Percentiles rank a stretch among this genome's conserved stretches.
Evolutionary conservation across 2,888 invertebrate species (phyloP).

Genomic region (Vanessa cardui): DNA sequence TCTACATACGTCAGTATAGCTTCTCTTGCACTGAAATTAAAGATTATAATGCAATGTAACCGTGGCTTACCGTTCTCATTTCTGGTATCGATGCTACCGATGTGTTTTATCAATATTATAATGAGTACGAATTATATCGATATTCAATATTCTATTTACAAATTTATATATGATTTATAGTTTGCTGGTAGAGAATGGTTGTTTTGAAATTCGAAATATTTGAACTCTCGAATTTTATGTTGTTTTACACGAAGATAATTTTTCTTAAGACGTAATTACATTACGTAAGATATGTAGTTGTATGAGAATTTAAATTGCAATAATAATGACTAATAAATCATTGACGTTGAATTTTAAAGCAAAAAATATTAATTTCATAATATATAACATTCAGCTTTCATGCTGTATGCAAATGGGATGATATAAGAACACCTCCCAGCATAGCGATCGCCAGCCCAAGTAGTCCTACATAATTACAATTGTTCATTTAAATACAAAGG

Average conservation of each 20-base stretch:
- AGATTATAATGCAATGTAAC: slow-evolving; percentile 9
- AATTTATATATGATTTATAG: slow-evolving; percentile 17
- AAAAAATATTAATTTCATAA: not conserved
- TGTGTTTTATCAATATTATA: slow-evolving; percentile 21
- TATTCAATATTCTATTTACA: not conserved
- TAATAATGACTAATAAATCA: not conserved
- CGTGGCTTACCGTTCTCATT: slow-evolving; percentile 18
- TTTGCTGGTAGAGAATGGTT: slow-evolving; percentile 7
- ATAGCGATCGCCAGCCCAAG: slow-evolving; percentile 33
- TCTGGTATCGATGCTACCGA: slow-evolving; percentile 7
- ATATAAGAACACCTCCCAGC: slow-evolving; percentile 28
- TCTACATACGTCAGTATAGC: slow-evolving; percentile 25
- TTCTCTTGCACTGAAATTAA: slow-evolving; percentile 11
- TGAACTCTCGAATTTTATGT: not conserved
- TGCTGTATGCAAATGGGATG: not conserved
- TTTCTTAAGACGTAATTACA: too few species aligned
- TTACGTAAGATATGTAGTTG: too few species aligned
- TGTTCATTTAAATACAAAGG: slow-evolving; percentile 81
- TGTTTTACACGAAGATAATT: too few species aligned
- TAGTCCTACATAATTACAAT: slow-evolving; percentile 68
- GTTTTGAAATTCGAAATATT: slow-evolving; percentile 3
- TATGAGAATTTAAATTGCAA: too few species aligned
- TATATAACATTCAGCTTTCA: not conserved
- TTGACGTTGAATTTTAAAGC: not conserved
- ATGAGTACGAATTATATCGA: slow-evolving; percentile 22